Base-by-base conservation (phyloP, 2,113 vertebrate genomes). In the Pteruthius melanotis region DNA sequence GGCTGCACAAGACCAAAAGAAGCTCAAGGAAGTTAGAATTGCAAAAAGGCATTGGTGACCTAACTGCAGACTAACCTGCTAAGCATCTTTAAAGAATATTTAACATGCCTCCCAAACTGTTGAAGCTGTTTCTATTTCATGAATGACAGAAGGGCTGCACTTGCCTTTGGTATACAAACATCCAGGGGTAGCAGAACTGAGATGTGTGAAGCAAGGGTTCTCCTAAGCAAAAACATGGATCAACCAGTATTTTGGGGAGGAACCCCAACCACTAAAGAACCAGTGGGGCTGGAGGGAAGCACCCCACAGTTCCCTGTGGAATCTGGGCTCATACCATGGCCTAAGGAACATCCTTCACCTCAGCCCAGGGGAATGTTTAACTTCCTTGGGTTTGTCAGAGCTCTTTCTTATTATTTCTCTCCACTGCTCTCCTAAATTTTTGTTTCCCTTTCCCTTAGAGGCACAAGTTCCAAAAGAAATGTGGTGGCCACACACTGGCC, bases 241-340 rank as follows among this genome's bases (percentile, higher is more conserved):
- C 27, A 71, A 27, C 1, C 21, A 23, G 11, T 52, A 9, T 52
- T 80, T 61, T 7, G 7, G 30, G 6, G 10, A 83, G 40, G 11
- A 61, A 13, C 4, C 16, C 4, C 13, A 27, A 24, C 3, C 15
- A 33, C 18, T 61, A 17, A 49, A 28, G 33, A 20, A 14, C 15
- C 5, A 4, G 1, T 13, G 45, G 13, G 13, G 5, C 12, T 76
- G 31, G 20, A 47, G 30, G 6, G 20, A 33, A 72, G 8, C 5
- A 56, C 10, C 4, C 6, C 31, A 28, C 0, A 0, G 1, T 44
- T 72, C 18, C 24, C 28, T 68, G 18, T 3, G 10, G 39, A 71
- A 84, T 72, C 8, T 18, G 10, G 7, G 4, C 5, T 68, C 24
- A 47, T 57, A 12, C 5, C 3, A 17, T 2, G 4, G 11, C 28